phyloP scores from a whole-genome alignment of 2,888 invertebrate genomes.

The Caenorhabditis japonica region DNA sequence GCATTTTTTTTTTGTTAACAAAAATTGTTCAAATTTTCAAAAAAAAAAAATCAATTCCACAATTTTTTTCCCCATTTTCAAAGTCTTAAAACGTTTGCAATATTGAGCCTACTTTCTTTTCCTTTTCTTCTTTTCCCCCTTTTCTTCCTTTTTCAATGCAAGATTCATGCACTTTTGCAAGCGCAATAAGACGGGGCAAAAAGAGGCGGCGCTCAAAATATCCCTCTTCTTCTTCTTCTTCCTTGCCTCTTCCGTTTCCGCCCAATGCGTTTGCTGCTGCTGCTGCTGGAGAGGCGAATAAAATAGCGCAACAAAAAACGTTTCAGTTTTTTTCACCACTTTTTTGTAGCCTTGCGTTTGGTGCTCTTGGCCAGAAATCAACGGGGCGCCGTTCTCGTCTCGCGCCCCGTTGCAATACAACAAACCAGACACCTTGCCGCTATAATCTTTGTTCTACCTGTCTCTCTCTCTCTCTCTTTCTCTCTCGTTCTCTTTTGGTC shows the following conservation, averaged over 20 bases:
- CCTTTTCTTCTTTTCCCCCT: slow-evolving; percentile 9
- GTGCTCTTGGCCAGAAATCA: too few species aligned
- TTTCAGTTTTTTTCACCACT: slow-evolving; percentile 13
- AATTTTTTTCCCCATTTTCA: too few species aligned
- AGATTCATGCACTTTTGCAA: slow-evolving; percentile 47
- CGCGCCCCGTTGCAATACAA: slow-evolving; percentile 9
- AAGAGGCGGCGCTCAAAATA: slow-evolving; percentile 37
- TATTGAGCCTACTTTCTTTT: too few species aligned
- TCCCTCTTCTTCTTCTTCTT: slow-evolving; percentile 19
- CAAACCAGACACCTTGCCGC: slow-evolving; percentile 27
- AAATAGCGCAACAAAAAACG: slow-evolving; percentile 48
- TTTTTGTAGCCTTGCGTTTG: background rate
- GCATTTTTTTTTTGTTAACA: too few species aligned
- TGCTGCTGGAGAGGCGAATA: too few species aligned
- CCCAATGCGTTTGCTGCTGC: slow-evolving; percentile 33
- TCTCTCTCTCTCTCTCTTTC: slow-evolving; percentile 10
- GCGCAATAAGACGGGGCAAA: slow-evolving; percentile 35
- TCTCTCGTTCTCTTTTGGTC: slow-evolving; percentile 17
- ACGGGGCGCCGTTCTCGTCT: background rate
- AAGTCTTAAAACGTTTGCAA: too few species aligned
- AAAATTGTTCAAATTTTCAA: too few species aligned
- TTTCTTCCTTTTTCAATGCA: slow-evolving; percentile 24
- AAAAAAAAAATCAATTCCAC: too few species aligned
- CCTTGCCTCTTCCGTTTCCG: slow-evolving; percentile 41
- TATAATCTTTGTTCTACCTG: slow-evolving; percentile 46